phyloP scores from a whole-genome alignment of 2,888 invertebrate species.

The Limnephilus rhombicus region DNA sequence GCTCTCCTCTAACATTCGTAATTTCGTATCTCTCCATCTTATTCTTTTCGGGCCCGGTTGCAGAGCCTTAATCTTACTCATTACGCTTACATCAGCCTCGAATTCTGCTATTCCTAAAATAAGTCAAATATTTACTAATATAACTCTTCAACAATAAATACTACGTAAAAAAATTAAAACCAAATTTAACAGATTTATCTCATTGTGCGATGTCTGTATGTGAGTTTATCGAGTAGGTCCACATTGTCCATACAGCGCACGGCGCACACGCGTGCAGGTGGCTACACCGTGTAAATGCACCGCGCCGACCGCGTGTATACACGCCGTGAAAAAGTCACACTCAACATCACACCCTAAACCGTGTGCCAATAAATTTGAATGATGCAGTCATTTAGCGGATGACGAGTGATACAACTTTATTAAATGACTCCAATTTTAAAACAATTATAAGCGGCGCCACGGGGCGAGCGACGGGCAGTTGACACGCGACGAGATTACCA shows the following conservation, averaged over 20 bases:
- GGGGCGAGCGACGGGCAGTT: slow-evolving; percentile 16
- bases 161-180: too few relatives aligned
- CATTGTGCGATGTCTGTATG: background rate
- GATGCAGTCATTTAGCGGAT: slow-evolving; percentile 41
- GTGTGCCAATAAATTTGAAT: slow-evolving; percentile 41
- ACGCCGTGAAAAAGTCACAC: background rate
- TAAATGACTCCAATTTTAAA: slow-evolving; percentile 47
- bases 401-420: slow-evolving; percentile 42
- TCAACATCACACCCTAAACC: slow-evolving; percentile 1
- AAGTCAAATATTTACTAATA: too few relatives aligned
- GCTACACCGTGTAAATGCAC: background rate
- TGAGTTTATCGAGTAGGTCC: background rate
- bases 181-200: background rate
- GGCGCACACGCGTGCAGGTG: background rate
- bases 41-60: too few relatives aligned
- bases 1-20: too few relatives aligned
- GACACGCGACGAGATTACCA: background rate
- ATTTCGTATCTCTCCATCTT: too few relatives aligned
- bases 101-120: too few relatives aligned
- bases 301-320: background rate
- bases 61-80: too few relatives aligned
- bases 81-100: too few relatives aligned
- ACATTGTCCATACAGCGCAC: background rate
- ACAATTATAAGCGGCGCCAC: background rate
- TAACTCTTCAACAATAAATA: too few relatives aligned